Evolutionary conservation across 2,888 invertebrate genomes (phyloP).

Genomic region (Napeogenes sylphis): DNA sequence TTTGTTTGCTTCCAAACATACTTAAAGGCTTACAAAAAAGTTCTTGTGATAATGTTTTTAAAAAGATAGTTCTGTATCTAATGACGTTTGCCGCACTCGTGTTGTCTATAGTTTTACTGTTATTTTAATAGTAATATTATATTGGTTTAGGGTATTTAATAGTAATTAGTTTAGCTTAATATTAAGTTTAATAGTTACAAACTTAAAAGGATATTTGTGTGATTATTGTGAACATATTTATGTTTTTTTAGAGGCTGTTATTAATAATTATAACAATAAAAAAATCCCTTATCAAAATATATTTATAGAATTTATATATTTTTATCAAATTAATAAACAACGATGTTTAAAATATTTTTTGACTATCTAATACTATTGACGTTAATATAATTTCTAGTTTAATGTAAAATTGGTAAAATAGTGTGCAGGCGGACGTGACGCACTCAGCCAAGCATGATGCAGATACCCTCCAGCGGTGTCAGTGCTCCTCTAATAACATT

Average conservation of each 20-base stretch:
- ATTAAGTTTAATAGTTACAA: no score
- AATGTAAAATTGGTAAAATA: conserved; percentile 30
- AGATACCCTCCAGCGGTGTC: conserved; percentile 50
- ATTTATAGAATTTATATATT: no score
- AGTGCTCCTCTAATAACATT: conserved; percentile 37
- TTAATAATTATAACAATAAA: no score
- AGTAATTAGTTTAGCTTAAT: no score
- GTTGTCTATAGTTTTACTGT: neutral
- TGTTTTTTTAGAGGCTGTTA: no score
- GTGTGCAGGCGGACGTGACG: conserved; percentile 42
- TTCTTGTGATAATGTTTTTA: conserved; percentile 7
- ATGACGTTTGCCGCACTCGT: neutral
- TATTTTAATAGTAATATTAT: no score
- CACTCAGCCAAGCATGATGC: conserved; percentile 49
- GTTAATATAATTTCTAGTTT: conserved; percentile 18
- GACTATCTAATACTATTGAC: neutral
- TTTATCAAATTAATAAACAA: no score
- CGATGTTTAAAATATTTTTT: neutral
- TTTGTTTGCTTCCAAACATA: conserved; percentile 5
- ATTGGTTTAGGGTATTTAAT: no score
- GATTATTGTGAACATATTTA: no score
- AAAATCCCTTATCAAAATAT: no score
- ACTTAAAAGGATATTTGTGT: no score
- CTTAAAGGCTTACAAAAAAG: conserved; percentile 3
- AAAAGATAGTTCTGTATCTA: neutral